Conservation (phyloP, 2,888 invertebrate species). For the Lochmaea capreae region DNA sequence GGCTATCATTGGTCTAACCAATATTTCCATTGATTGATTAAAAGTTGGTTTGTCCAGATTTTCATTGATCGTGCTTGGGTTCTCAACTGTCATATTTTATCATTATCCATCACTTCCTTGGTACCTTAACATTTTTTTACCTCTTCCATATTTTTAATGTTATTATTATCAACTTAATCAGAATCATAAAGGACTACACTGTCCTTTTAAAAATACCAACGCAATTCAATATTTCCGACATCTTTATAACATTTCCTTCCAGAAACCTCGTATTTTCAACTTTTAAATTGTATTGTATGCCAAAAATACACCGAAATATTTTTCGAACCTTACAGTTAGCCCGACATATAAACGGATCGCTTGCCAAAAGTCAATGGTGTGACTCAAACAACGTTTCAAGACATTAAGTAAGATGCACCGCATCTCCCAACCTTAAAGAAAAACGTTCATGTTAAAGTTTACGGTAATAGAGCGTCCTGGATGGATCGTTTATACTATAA, state of each 20-base stretch:
- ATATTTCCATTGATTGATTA: too few species aligned
- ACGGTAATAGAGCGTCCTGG: conserved; percentile 22
- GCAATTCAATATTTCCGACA: neutral
- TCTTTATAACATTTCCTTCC: neutral
- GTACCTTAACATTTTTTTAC: too few species aligned
- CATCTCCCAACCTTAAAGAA: conserved; percentile 15
- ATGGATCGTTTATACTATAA: conserved; percentile 25
- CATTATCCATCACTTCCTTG: too few species aligned
- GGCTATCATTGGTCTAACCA: too few species aligned
- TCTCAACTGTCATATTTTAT: too few species aligned
- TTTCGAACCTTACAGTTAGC: neutral
- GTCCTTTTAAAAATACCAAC: neutral
- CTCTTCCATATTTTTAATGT: too few species aligned
- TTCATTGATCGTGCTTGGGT: too few species aligned
- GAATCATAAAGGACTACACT: neutral
- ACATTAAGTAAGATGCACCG: conserved; percentile 31
- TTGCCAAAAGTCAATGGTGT: conserved; percentile 33
- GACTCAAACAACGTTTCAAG: conserved; percentile 29
- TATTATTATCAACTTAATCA: too few species aligned
- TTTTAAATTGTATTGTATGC: neutral
- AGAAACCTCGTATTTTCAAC: neutral
- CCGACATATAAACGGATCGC: conserved; percentile 26
- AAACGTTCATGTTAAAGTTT: conserved; percentile 16
- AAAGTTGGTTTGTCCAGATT: too few species aligned
- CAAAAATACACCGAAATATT: conserved; percentile 4